These are phyloP conservation scores for Neoaliturus tenellus DNA, from an alignment of 2,888 invertebrate species.

Conservation along the genomic window DNA sequence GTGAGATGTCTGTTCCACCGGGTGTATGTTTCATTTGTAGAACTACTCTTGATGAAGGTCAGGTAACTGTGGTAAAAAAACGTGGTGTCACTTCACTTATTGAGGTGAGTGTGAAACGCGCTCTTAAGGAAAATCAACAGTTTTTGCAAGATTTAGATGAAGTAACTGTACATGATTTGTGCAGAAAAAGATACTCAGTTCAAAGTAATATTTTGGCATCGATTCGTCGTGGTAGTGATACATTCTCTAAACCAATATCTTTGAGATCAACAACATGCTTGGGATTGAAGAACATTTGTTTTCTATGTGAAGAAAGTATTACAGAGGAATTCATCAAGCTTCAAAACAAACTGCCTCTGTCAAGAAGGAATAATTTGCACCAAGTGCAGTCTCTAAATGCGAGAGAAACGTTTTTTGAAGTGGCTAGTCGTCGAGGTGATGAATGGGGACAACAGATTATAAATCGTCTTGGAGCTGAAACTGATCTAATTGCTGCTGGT, in stretches of 20 bases:
- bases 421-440: constrained; percentile 18
- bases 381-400: constrained; percentile 10
- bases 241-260: constrained; percentile 35
- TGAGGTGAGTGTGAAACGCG: no score
- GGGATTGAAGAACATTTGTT: constrained; percentile 19
- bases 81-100: no score
- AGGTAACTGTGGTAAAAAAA: no score
- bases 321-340: neutral
- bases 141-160: no score
- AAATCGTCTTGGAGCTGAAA: constrained; percentile 14
- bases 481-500: neutral
- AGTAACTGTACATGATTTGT: constrained; percentile 40
- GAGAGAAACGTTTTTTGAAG: neutral
- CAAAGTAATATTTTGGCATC: constrained; percentile 54
- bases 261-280: neutral
- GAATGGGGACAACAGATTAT: constrained; percentile 13
- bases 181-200: constrained; percentile 52
- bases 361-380: neutral
- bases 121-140: no score
- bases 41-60: no score
- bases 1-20: no score
- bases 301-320: constrained; percentile 15
- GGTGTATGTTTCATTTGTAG: no score
- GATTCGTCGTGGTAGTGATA: constrained; percentile 44
- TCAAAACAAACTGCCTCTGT: neutral